phyloP scores from a whole-genome alignment of 2,797 vertebrate genomes.

The Protonibea diacanthus region DNA sequence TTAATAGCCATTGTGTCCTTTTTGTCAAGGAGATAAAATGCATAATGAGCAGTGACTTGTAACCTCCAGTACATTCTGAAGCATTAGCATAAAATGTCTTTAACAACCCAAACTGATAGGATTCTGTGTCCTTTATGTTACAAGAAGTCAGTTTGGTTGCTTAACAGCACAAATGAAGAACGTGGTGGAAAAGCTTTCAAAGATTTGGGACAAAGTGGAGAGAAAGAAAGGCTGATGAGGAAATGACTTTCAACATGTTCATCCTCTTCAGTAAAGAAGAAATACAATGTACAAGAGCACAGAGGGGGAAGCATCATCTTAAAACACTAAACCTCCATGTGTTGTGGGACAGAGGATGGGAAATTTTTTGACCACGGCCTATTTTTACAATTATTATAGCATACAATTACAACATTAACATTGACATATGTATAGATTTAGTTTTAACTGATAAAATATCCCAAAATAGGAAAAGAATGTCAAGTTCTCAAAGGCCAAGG shows the following conservation, averaged over 20 bases:
- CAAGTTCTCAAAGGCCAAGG: not conserved
- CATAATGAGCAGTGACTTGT: slow-evolving; percentile 8
- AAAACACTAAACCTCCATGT: no score
- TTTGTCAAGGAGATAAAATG: slow-evolving; percentile 24
- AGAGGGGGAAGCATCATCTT: not conserved
- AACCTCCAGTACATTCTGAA: not conserved
- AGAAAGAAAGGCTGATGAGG: not conserved
- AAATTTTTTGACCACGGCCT: no score
- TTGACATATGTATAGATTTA: not conserved
- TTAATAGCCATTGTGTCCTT: slow-evolving; percentile 95
- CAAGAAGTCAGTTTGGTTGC: not conserved
- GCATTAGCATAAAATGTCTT: no score
- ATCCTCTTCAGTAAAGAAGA: not conserved
- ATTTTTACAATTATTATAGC: no score
- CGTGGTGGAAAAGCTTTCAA: not conserved
- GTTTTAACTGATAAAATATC: not conserved
- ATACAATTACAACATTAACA: no score
- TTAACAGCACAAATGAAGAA: not conserved
- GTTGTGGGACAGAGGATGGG: not conserved
- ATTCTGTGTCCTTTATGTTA: not conserved
- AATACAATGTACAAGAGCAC: not conserved
- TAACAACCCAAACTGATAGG: not conserved
- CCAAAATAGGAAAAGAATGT: no score
- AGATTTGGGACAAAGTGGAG: not conserved
- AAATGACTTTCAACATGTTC: not conserved